Evolutionary conservation across 2,113 vertebrate species (phyloP), one percentile per base, ranked within the genome.

Genomic region (Calcarius ornatus): DNA sequence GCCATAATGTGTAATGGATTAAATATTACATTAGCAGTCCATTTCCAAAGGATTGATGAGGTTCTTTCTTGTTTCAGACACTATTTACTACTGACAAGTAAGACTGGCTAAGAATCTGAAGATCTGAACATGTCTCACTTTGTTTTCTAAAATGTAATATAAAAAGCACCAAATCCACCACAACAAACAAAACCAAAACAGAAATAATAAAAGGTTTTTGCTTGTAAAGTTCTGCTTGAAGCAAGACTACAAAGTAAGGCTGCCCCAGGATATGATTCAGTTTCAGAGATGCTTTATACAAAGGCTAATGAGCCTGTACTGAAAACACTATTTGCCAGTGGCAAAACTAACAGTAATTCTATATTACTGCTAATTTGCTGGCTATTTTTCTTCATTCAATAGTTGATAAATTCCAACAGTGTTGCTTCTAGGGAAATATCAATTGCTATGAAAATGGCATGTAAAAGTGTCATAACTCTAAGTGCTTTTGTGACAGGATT

Each of bases 11-110:
- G 31, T 91, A 95, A 94, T 82, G 75, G 66, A 65, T 85, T 90
- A 92, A 91, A 82, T 92, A 96, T 93, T 96, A 73, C 72, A 94
- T 95, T 94, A 95, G 38, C 56, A 77, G 57, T 48, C 68, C 56
- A 88, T 91, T 97, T 92, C 48, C 76, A 94, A 93, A 94, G 22
- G 38, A 80, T 27, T 91, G 18, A 71, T 87, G 69, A 79, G 73
- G 53, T 85, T n/a, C 60, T 87, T 91, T 4, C 15, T 77, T 72
- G 6, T 80, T 95, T 91, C 70, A 88, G 59, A 68, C 47, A 20
- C 6, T 70, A 28, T 63, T 93, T 94, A 50, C 56, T 83, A 63
- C 28, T 11, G 47, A 24, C 37, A 54, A 69, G 8, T 69, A 65
- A 43, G 54, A 42, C 4, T 70, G 60, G 7, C 31, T 75, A 75